These are phyloP conservation scores for Gymnocypris eckloni DNA, from an alignment of 2,797 vertebrate genomes.

Conservation along the genomic window DNA sequence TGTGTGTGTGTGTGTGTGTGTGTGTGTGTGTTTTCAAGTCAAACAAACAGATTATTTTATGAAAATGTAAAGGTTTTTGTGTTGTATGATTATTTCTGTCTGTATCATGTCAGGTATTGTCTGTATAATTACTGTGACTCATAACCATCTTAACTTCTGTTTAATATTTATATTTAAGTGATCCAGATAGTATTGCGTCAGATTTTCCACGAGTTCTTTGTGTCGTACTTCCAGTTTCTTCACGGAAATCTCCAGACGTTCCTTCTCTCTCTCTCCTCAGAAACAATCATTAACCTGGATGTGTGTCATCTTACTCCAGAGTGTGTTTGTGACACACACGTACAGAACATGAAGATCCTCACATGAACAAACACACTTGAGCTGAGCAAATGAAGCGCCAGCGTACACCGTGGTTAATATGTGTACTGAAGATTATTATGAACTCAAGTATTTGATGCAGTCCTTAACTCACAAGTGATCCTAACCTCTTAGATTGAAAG, in stretches of 20 bases:
- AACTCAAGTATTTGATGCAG: neutral
- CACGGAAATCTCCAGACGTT: neutral
- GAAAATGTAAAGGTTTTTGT: neutral
- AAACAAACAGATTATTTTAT: neutral
- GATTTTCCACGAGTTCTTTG: neutral
- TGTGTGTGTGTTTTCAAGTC: too few relatives aligned
- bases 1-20: too few relatives aligned
- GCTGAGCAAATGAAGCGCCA: neutral
- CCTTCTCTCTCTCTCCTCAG: neutral
- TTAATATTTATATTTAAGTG: conserved; percentile 14
- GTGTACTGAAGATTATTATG: neutral
- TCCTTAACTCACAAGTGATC: neutral
- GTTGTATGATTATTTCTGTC: neutral
- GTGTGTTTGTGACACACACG: neutral
- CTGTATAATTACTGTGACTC: neutral
- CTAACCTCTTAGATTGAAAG: neutral
- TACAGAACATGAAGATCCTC: neutral
- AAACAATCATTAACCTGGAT: conserved; percentile 2
- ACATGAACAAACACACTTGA: neutral
- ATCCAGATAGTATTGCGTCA: neutral
- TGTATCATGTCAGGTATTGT: neutral
- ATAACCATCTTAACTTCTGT: neutral
- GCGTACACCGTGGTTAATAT: neutral
- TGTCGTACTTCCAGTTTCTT: neutral
- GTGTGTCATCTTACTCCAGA: neutral